Evolutionary conservation across 2,113 vertebrate genomes (phyloP).

Genomic region (Prionailurus viverrinus): DNA sequence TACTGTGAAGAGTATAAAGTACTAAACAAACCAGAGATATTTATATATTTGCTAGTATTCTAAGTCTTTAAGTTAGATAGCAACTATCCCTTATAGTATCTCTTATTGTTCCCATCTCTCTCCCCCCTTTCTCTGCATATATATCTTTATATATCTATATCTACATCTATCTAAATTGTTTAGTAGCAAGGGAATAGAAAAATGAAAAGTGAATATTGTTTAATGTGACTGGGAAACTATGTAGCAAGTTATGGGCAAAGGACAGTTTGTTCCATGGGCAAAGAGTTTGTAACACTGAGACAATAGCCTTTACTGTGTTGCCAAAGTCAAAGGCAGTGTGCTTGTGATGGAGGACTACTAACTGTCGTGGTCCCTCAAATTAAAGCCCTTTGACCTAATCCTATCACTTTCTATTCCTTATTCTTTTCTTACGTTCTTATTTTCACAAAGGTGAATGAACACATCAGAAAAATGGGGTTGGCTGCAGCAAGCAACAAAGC

Average conservation of each 20-base stretch:
- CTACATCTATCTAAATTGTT: not conserved
- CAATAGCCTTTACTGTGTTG: not conserved
- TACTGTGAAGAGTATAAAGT: not conserved
- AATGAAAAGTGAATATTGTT: not conserved
- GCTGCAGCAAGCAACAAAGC: not conserved
- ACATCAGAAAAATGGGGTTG: not conserved
- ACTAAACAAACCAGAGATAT: not conserved
- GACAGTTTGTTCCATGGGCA: not conserved
- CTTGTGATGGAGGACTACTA: not conserved
- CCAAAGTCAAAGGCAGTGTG: not conserved
- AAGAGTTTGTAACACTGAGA: not conserved
- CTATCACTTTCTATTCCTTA: too few relatives aligned
- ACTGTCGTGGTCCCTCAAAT: not conserved
- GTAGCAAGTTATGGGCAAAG: not conserved
- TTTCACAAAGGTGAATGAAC: not conserved
- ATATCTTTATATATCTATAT: not conserved
- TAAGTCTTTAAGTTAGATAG: not conserved
- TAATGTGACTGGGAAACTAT: not conserved
- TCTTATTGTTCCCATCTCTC: not conserved
- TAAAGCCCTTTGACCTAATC: not conserved
- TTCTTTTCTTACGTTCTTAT: not conserved
- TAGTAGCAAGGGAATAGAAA: not conserved
- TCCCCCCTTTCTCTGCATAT: too few relatives aligned
- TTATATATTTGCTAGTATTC: not conserved
- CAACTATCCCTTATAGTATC: not conserved